These are phyloP conservation scores for Heteromormyrus szaboi DNA, from an alignment of 2,797 vertebrate genomes.

Conservation along the genomic window DNA sequence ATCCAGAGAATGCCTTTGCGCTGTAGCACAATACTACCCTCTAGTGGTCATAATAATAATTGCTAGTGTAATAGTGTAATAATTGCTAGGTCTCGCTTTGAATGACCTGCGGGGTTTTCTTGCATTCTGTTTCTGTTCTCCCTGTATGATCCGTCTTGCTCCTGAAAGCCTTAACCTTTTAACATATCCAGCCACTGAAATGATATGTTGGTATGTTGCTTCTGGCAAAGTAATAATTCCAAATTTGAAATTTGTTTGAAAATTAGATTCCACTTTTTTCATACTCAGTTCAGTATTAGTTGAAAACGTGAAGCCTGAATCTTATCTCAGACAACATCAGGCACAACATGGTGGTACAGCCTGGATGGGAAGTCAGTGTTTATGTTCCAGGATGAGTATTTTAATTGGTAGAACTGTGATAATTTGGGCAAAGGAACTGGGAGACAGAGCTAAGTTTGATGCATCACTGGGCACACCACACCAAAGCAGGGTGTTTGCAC, in stretches of 20 bases:
- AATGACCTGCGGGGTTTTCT: background rate
- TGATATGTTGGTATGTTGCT: background rate
- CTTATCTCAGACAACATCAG: background rate
- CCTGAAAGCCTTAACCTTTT: background rate
- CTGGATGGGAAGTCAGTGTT: background rate
- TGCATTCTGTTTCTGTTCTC: background rate
- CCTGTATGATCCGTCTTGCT: background rate
- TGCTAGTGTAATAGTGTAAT: background rate
- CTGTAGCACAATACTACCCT: background rate
- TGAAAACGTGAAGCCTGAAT: background rate
- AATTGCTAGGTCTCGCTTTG: background rate
- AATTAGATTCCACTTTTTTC: background rate
- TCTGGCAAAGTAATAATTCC: background rate
- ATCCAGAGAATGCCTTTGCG: background rate
- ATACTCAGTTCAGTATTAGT: background rate
- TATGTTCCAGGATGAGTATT: background rate
- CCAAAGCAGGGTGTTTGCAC: background rate
- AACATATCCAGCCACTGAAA: background rate
- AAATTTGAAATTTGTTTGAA: background rate
- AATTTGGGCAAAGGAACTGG: background rate
- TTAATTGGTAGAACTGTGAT: background rate
- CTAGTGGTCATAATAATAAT: background rate
- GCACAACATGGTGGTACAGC: background rate
- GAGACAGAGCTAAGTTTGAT: background rate
- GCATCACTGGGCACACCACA: background rate